Base-by-base conservation (phyloP, 2,888 invertebrate species). In the Salticus scenicus region DNA sequence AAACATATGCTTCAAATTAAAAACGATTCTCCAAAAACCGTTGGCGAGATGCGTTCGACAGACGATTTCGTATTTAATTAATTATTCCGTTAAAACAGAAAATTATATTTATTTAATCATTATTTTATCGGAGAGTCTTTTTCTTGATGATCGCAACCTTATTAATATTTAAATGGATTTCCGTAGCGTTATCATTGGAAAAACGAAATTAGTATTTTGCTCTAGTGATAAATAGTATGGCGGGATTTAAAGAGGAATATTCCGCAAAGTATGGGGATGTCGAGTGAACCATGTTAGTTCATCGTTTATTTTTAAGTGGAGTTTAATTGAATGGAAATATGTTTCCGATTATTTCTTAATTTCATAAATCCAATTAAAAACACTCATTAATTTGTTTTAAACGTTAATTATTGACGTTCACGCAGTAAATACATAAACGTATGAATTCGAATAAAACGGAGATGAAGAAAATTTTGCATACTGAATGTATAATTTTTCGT, bases 91-190 rank as follows among this genome's bases (percentile, higher is more conserved):
- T 37, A 37, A 5, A 57, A 20, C 24, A 57, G 57, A 57, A 24
- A 37, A 37, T 7, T 7, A 57, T 57, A 57, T 24, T 57, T 57
- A 57, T 57, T 57, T 57, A 57, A 57, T 57, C 57, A 57, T 57
- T 57, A 57, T 57, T 57, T 57, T 57, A 57, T 57, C 57, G 57
- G 57, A 24, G 57, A 14, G 24, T 20, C 4, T 5, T 24, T 24
- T 57, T 57, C 57, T 57, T 57, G 57, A 57, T 57, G 57, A 57
- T 24, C 24, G 57, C 7, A n/a, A 17, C 24, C 57, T 57, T 57
- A 57, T 57, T 57, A 57, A 57, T 57, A 57, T 57, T 57, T 57
- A 57, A 57, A 57, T 57, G 57, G 24, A 57, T 57, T 24, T 57
- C 24, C 57, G 24, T 57, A 57, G 24, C 12, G 24, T 57, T 57